A percentile compares a stretch with the other conserved stretches of the same genome.
These are phyloP conservation scores for Accipiter cooperii DNA, from an alignment of 2,113 vertebrate species.

Conservation along the genomic window DNA sequence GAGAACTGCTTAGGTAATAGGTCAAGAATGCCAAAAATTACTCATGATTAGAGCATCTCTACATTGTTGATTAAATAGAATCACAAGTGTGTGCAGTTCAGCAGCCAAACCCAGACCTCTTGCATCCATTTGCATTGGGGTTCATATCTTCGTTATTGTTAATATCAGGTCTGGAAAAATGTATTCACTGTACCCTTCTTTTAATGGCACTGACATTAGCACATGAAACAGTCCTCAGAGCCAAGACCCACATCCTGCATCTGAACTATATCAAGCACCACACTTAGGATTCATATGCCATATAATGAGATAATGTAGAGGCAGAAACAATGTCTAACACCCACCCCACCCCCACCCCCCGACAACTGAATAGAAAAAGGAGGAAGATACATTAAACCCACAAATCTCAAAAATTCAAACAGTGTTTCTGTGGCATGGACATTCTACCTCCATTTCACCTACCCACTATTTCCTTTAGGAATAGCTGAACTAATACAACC, in stretches of 20 bases:
- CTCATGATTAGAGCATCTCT: neutral
- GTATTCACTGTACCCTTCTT: neutral
- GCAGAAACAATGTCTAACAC: neutral
- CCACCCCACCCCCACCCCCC: fast-evolving
- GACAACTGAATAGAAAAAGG: neutral
- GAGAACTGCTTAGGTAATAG: neutral
- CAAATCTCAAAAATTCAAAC: neutral
- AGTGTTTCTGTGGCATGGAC: neutral
- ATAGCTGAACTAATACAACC: neutral
- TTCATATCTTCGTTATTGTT: neutral
- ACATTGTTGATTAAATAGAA: neutral
- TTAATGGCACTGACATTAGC: neutral
- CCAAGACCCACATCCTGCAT: neutral
- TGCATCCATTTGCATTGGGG: neutral
- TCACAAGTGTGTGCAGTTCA: neutral
- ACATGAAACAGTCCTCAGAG: neutral
- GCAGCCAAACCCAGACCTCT: neutral
- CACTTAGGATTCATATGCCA: neutral
- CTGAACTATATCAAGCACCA: neutral
- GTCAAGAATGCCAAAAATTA: neutral
- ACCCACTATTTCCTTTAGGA: neutral
- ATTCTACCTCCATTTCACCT: neutral
- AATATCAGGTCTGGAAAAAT: neutral
- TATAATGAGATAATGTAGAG: neutral
- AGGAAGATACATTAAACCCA: neutral